Evolutionary conservation across 1,140 invertebrate species (phyloP).

Genomic region (Drusus annulatus): DNA sequence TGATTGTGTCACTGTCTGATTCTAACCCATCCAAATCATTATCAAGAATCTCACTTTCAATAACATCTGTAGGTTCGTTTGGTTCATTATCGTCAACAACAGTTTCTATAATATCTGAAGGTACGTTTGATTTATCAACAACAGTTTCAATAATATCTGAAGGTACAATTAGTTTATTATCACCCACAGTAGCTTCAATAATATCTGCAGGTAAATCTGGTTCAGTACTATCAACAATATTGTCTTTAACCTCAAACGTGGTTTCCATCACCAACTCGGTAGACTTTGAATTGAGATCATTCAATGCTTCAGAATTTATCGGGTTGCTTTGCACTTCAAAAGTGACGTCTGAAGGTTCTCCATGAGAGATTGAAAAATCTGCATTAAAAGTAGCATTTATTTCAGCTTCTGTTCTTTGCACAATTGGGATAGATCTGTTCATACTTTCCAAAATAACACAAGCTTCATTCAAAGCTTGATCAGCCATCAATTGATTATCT

Average conservation of each 20-base stretch:
- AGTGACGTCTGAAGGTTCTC: not conserved
- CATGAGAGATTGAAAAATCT: too few species aligned
- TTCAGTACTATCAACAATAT: too few species aligned
- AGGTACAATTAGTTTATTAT: not conserved
- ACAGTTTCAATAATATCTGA: slow-evolving; percentile 24
- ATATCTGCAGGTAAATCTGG: too few species aligned
- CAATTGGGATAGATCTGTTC: not conserved
- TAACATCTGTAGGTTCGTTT: not conserved
- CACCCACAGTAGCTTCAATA: not conserved
- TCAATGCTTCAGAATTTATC: not conserved
- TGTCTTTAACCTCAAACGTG: slow-evolving; percentile 19
- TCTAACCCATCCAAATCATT: slow-evolving; percentile 31
- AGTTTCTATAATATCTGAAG: slow-evolving; percentile 14
- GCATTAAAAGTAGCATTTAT: too few species aligned
- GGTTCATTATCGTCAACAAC: slow-evolving; percentile 17
- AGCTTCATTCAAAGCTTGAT: slow-evolving; percentile 13
- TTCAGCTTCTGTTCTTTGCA: not conserved
- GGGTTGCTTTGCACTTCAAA: not conserved
- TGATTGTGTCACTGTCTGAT: slow-evolving; percentile 35
- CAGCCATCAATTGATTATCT: slow-evolving; percentile 8
- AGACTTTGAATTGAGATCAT: not conserved
- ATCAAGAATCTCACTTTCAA: slow-evolving; percentile 33
- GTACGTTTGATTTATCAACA: not conserved
- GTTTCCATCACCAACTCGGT: not conserved
- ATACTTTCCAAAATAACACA: slow-evolving; percentile 13